Evolutionary conservation across 2,113 vertebrate genomes (phyloP).

Genomic region (Campylorhamphus procurvoides): DNA sequence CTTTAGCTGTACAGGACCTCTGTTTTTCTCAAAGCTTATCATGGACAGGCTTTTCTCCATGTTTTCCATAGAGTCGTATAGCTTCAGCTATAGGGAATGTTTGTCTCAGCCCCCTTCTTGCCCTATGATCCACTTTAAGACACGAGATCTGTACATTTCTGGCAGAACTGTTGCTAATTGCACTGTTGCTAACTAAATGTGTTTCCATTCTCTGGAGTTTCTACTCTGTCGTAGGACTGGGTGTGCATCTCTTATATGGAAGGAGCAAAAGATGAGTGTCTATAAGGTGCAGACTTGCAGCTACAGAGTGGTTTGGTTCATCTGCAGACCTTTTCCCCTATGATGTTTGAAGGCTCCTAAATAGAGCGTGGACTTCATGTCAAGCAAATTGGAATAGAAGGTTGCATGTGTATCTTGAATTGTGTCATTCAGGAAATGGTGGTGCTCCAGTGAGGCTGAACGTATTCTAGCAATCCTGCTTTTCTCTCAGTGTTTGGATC

Average conservation of each 20-base stretch:
- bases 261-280: background rate
- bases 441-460: background rate
- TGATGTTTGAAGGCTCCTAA: background rate
- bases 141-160: background rate
- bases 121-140: background rate
- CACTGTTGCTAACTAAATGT: background rate
- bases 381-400: background rate
- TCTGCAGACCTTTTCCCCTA: background rate
- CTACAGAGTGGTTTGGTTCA: background rate
- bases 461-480: background rate
- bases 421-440: background rate
- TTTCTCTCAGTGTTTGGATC: background rate
- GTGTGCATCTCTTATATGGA: background rate
- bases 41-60: background rate
- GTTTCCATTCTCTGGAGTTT: background rate
- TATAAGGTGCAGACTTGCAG: background rate
- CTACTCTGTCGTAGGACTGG: background rate
- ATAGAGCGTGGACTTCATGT: background rate
- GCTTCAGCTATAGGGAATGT: background rate
- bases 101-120: background rate
- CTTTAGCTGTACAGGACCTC: background rate
- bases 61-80: background rate
- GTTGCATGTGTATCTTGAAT: background rate
- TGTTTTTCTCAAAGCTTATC: background rate
- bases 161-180: background rate